Base-by-base conservation (phyloP, 2,797 vertebrate species). In the Pantherophis vulpinus region DNA sequence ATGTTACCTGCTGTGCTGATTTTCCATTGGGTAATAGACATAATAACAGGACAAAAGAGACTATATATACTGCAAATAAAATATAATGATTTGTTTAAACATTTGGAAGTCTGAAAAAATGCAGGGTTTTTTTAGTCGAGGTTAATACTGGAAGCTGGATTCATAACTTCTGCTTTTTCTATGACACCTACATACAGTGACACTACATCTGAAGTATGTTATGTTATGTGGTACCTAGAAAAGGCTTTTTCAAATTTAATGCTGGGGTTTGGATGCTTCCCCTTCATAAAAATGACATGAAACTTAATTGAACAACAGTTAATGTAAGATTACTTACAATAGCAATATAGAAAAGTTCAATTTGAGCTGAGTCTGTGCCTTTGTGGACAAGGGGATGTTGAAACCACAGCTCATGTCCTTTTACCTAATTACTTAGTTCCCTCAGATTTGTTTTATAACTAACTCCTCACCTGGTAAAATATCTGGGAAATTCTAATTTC, bases 1-100 rank as follows among this genome's bases (percentile, higher is more conserved):
- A 95, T 89, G 93, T 95, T 93, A 42, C 70, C 93, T 96, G 94
- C 95, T 95, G 90, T 95, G 96, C 93, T 94, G 91, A 95, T 95
- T 95, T 96, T 91, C 95, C 95, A 47, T 79, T 96, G 94, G 93
- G 95, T 94, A 95, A 93, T 59, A 87, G 88, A 94, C n/a, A 92
- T 96, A 96, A 95, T 96, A 95, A 96, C 96, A 96, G 94, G 96
- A 95, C 94, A 92, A 87, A 95, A 94, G 92, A 94, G 94, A 94
- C 74, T 94, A n/a, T 96, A 94, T 94, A 93, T 95, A 10, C 4
- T 66, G 29, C 3, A 96, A 96, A 96, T 94, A 95, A 96, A 96
- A 93, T 95, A 94, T 93, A 94, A 92, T 97, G 93, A 94, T 92
- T 94, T 96, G 32, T 59, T 94, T 89, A 90, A 89, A 94, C 88